Conservation (phyloP, 2,113 vertebrate species). For the Phyllostomus discolor region DNA sequence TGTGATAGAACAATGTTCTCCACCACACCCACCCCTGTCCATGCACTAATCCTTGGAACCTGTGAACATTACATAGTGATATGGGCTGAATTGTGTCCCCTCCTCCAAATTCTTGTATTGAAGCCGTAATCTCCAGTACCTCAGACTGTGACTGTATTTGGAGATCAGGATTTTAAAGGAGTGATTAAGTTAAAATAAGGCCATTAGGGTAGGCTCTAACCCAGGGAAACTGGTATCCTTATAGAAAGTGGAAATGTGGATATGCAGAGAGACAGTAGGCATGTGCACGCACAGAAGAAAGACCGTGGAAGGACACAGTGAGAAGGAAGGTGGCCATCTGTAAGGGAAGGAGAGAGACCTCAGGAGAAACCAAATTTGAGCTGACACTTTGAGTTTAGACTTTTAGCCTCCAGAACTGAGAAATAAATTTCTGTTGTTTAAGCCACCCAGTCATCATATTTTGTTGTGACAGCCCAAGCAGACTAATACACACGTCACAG, state of each 20-base stretch:
- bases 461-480: neutral
- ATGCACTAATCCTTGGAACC: neutral
- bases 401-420: neutral
- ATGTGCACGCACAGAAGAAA: neutral
- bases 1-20: neutral
- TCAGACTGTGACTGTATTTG: neutral
- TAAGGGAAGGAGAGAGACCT: neutral
- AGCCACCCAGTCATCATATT: neutral
- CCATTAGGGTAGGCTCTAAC: neutral
- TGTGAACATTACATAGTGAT: neutral
- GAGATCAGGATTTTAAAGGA: neutral
- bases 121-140: neutral
- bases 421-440: neutral
- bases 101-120: neutral
- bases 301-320: neutral
- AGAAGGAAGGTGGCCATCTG: neutral
- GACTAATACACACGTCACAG: neutral
- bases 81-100: neutral
- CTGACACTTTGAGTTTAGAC: neutral
- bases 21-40: neutral
- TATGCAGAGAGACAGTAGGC: neutral
- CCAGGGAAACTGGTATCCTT: neutral
- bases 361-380: neutral
- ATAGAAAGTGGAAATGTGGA: neutral
- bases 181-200: neutral